Evolutionary conservation across 2,888 invertebrate species (phyloP).

Genomic region (Quadriops clusia): DNA sequence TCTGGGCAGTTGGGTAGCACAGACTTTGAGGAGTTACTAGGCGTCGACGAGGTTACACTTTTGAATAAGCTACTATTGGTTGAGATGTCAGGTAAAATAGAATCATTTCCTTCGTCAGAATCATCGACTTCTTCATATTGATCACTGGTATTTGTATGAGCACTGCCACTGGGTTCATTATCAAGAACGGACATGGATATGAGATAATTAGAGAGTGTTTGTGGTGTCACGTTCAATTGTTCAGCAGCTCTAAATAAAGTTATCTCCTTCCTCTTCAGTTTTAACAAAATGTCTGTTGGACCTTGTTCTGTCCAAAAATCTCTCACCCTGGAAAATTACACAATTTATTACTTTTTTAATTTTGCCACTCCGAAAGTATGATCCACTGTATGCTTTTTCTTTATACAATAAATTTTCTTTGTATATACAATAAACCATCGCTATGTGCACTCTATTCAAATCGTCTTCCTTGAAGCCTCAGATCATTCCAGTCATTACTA

Average conservation of each 20-base stretch:
- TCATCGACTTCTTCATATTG: constrained; percentile 35
- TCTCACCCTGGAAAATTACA: constrained; percentile 40
- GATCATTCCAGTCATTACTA: too few species aligned
- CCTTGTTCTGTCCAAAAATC: constrained; percentile 73
- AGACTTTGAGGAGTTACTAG: constrained; percentile 16
- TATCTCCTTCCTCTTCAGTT: constrained; percentile 60
- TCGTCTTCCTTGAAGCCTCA: too few species aligned
- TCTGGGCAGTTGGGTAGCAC: constrained; percentile 45
- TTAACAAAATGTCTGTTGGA: constrained; percentile 58
- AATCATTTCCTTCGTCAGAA: constrained; percentile 38
- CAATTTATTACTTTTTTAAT: too few species aligned
- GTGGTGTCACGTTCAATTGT: constrained; percentile 63
- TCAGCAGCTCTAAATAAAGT: constrained; percentile 61
- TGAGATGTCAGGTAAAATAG: constrained; percentile 33
- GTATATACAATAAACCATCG: too few species aligned
- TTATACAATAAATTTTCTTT: too few species aligned
- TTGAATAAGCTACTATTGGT: constrained; percentile 20
- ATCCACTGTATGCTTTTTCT: too few species aligned
- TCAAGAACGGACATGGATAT: constrained; percentile 46
- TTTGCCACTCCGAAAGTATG: too few species aligned
- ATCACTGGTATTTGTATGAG: constrained; percentile 34
- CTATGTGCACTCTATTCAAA: too few species aligned
- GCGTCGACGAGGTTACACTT: constrained; percentile 16
- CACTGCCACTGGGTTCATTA: constrained; percentile 33
- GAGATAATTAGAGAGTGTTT: constrained; percentile 59